These are phyloP conservation scores for Pammene fasciana DNA, from an alignment of 2,888 invertebrate genomes.

Conservation along the genomic window DNA sequence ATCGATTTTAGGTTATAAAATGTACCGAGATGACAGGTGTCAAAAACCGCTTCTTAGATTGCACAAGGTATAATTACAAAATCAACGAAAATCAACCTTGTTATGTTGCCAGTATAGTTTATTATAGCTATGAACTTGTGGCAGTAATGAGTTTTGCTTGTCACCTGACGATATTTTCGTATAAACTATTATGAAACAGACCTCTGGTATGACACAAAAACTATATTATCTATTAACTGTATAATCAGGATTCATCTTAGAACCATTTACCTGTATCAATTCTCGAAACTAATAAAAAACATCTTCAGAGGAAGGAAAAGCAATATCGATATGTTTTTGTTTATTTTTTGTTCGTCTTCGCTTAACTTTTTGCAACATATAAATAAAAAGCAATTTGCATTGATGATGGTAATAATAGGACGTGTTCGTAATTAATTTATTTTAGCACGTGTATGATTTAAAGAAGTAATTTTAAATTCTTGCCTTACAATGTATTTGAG, in stretches of 20 bases:
- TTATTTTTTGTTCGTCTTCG: slow-evolving; percentile 8
- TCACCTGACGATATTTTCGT: too few relatives aligned
- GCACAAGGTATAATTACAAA: too few relatives aligned
- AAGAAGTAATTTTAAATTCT: background rate
- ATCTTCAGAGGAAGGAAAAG: slow-evolving; percentile 2
- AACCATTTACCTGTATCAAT: slow-evolving; percentile 10
- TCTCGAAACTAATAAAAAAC: slow-evolving; percentile 18
- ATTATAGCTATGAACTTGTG: too few relatives aligned
- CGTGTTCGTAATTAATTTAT: slow-evolving; percentile 2
- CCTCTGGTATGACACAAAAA: background rate
- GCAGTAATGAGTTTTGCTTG: too few relatives aligned
- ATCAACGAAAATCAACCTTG: too few relatives aligned
- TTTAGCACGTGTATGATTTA: background rate
- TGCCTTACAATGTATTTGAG: too few relatives aligned
- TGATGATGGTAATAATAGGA: slow-evolving; percentile 1
- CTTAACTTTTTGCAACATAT: slow-evolving; percentile 8
- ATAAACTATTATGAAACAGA: background rate
- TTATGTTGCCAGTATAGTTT: too few relatives aligned
- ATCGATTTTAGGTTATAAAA: too few relatives aligned
- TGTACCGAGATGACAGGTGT: too few relatives aligned
- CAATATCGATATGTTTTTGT: slow-evolving; percentile 1
- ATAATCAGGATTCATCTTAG: slow-evolving; percentile 2
- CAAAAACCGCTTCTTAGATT: too few relatives aligned
- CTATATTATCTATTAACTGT: slow-evolving; percentile 9
- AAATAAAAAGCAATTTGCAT: slow-evolving; percentile 18